These are phyloP conservation scores for Drosophila quadrilineata DNA, from an alignment of 1,140 invertebrate genomes.

Conservation along the genomic window DNA sequence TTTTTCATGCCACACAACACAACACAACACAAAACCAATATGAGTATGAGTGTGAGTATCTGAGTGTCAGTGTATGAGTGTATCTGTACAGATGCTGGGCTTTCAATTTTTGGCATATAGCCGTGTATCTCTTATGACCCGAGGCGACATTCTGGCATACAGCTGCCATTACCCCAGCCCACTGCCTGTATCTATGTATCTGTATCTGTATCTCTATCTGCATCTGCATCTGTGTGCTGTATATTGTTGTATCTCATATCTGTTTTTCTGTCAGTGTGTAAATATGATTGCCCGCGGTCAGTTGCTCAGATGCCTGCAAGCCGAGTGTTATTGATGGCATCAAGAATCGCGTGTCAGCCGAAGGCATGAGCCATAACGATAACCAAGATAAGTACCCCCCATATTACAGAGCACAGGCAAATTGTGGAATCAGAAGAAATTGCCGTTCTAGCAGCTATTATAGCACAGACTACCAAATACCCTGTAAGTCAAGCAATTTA, in stretches of 20 bases:
- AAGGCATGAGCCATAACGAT: conserved; percentile 30
- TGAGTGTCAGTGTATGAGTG: no score
- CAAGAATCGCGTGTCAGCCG: conserved; percentile 28
- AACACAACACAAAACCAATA: no score
- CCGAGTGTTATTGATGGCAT: conserved; percentile 50
- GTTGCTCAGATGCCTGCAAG: conserved; percentile 31
- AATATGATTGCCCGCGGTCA: conserved; percentile 51
- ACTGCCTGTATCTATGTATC: background rate
- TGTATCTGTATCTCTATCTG: conserved; percentile 8
- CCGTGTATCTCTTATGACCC: conserved; percentile 58
- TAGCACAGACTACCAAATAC: background rate
- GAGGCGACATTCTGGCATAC: conserved; percentile 16
- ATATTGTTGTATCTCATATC: no score
- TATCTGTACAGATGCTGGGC: conserved; percentile 42
- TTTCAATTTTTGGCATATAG: conserved; percentile 70
- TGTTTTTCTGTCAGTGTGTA: conserved; percentile 32
- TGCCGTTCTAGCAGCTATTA: background rate
- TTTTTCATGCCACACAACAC: conserved; percentile 16
- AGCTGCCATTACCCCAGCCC: background rate
- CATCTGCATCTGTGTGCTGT: no score
- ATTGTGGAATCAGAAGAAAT: conserved; percentile 12
- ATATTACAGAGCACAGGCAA: conserved; percentile 38
- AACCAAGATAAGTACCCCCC: conserved; percentile 25
- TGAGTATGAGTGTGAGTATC: no score
- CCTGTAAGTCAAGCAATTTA: background rate